Evolutionary conservation across 1,140 invertebrate species (phyloP), one percentile per base, ranked within the genome.

Genomic region (Penaeus japonicus): DNA sequence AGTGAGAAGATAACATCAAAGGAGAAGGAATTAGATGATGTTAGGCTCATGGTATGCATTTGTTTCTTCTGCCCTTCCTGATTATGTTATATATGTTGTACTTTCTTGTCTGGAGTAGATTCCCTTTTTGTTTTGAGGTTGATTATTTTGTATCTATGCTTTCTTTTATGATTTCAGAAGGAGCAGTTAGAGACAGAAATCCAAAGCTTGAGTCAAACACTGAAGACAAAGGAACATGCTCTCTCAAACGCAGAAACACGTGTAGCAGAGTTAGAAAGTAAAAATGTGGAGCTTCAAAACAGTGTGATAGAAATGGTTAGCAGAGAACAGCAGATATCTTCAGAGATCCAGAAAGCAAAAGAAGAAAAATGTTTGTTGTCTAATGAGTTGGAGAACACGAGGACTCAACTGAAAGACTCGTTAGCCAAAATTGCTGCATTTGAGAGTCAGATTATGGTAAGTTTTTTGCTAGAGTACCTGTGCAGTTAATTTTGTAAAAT

Each of bases 401-500:
- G 54, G 53, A 53, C 32, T 18, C 47, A 88, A 2, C 70, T 88
- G 17, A 27, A 59, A 22, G 80, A 88, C 32, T 54, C 53, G 20
- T 18, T 59, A 47, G 73, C 80, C 62, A 88, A 59, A 83, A 59
- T 62, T 73, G 27, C 32, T 30, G 70, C 80, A 20, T 35, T 84
- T 39, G 80, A 88, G 35, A 73, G 83, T 82, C 79, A 88, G 30
- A 78, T 88, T 15, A 88, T 83, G 80, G 87, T 88, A 55, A 18
- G 54, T 47, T 86, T 18, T 39, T 53, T 39, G 30, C 18, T n/a
- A 20, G 24, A 59, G 18, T n/a, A 24, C 20, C 79, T 81, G 10
- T 59, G 47, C 24, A 47, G 24, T 80, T 15, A 35, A 35, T 2
- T 17, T 2, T 15, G n/a, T 79, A 17, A n/a, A 17, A 35, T 15